Evolutionary conservation across 2,888 invertebrate genomes (phyloP), one percentile per base, ranked within the genome.

Genomic region (Ormyrus labotus): DNA sequence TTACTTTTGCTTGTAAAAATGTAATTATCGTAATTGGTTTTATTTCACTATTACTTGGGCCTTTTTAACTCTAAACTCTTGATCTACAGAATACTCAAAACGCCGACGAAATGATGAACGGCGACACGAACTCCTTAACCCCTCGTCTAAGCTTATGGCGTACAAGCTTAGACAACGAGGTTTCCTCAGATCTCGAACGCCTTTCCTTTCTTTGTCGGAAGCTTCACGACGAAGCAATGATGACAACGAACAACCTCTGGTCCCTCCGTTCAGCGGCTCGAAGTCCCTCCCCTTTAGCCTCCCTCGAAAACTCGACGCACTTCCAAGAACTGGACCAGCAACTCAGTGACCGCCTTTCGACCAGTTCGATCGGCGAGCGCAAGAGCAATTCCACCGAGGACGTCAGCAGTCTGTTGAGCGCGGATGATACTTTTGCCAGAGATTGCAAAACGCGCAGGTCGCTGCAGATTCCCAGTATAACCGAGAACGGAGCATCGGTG

Each of bases 371-470:
- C 13, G 57, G 47, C n/a, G 81, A 77, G 8, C 76, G 79, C 0
- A 34, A 78, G 0, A 92, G 92, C 86, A 92, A 90, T 65, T 92
- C 92, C 61, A 92, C 90, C 84, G 92, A 92, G 83, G 92, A 93
- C 80, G 34, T 34, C 34, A 34, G 34, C 34, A 34, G 34, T 34
- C 34, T 34, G 34, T 4, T 81, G 10, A 76, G 73, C 80, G 88
- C 89, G 69, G 87, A 91, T 53, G 83, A 90, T 13, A 87, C 89
- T 87, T 95, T 95, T 94, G 91, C 92, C 72, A 92, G 95, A 84
- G 93, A 94, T 69, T 94, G 94, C 11, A 93, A 93, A 85, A 91
- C 93, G 80, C 92, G 94, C 64, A 92, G 93, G 81, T 95, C 95
- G 5, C 91, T 95, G 83, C 94, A 95, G 86, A 94, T 94, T 88